Evolutionary conservation across 1,140 invertebrate genomes (phyloP).

Genomic region (Helicorthomorpha holstii): DNA sequence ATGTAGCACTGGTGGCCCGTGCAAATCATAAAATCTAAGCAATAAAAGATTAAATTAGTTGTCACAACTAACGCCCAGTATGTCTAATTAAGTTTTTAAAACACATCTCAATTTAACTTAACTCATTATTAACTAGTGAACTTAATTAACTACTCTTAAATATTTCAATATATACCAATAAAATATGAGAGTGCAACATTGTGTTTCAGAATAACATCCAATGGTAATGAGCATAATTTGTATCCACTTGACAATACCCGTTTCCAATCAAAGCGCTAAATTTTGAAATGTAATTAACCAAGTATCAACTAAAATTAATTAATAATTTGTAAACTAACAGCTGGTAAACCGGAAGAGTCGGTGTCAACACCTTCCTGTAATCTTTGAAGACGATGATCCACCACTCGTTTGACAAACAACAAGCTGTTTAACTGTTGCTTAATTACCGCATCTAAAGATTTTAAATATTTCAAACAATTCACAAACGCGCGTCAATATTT

Average conservation of each 20-base stretch:
- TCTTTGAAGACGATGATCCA: conserved; percentile 44
- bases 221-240: conserved; percentile 46
- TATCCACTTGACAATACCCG: conserved; percentile 33
- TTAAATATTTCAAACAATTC: conserved; percentile 4
- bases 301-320: neutral
- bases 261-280: conserved; percentile 31
- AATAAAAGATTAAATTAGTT: conserved; percentile 7
- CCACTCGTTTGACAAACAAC: conserved; percentile 56
- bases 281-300: neutral
- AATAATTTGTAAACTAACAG: conserved; percentile 8
- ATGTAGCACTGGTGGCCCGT: conserved; percentile 55
- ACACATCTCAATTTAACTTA: neutral
- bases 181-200: conserved; percentile 62
- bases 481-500: neutral
- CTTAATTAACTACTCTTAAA: neutral
- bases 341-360: conserved; percentile 27
- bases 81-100: conserved; percentile 3
- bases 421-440: conserved; percentile 81
- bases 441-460: conserved; percentile 42
- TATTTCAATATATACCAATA: conserved; percentile 28
- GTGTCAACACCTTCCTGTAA: conserved; percentile 37
- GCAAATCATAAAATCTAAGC: conserved; percentile 48
- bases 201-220: conserved; percentile 63
- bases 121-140: neutral
- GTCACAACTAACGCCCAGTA: conserved; percentile 2